These are phyloP conservation scores for Phenganax subtilis DNA, from an alignment of 92 coral and sea anemone species.

Conservation along the genomic window DNA sequence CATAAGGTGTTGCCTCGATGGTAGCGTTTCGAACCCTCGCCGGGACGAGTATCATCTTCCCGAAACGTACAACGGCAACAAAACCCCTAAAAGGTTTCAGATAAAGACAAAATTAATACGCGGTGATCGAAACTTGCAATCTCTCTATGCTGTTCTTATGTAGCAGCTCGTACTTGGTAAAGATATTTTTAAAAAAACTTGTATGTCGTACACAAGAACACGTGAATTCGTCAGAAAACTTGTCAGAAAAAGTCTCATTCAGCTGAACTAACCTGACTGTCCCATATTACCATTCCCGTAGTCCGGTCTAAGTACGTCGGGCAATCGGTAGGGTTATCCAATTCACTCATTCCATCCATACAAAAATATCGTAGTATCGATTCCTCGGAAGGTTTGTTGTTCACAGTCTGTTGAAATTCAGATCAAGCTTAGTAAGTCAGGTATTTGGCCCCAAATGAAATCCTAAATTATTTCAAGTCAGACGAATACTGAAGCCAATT, in stretches of 20 bases:
- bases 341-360: conserved; percentile 17
- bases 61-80: conserved; percentile 29
- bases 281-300: conserved; percentile 26
- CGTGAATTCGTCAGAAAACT: too few species aligned
- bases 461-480: neutral
- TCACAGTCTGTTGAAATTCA: conserved; percentile 1
- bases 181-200: too few species aligned
- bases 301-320: conserved; percentile 55
- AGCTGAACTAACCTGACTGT: conserved; percentile 28
- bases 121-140: too few species aligned
- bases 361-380: conserved; percentile 30
- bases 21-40: neutral
- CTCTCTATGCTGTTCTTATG: too few species aligned
- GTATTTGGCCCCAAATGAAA: neutral
- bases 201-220: too few species aligned
- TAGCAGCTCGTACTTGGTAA: too few species aligned
- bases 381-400: conserved; percentile 37
- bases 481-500: too few species aligned
- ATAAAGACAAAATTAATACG: neutral
- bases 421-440: neutral
- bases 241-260: too few species aligned
- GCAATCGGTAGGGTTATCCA: conserved; percentile 52
- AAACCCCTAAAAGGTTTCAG: conserved; percentile 20
- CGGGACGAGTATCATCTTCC: neutral
- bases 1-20: conserved; percentile 36